Conservation (phyloP, 2,888 invertebrate species). For the Cactoblastis cactorum region DNA sequence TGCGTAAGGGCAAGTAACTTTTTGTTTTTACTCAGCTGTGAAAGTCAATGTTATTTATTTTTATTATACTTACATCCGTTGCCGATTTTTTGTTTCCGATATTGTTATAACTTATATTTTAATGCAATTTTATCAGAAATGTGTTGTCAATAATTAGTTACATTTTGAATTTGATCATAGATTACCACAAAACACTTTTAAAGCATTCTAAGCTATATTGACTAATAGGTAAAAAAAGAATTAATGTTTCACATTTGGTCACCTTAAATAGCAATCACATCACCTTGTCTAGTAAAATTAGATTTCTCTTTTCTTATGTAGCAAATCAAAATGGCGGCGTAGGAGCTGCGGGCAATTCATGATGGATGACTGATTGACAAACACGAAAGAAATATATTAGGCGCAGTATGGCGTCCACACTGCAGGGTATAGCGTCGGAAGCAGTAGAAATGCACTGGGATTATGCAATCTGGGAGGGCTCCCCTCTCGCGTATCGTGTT, state of each 20-base stretch:
- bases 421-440: constrained; percentile 53
- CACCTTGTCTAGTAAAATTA: not conserved
- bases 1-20: constrained; percentile 6
- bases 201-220: no score
- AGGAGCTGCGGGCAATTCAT: constrained; percentile 27
- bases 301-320: not conserved
- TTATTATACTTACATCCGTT: not conserved
- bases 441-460: constrained; percentile 71
- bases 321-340: constrained; percentile 7
- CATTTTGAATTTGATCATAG: no score
- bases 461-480: constrained; percentile 53
- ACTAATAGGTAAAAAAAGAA: no score
- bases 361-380: constrained; percentile 41
- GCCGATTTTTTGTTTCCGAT: not conserved
- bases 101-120: not conserved
- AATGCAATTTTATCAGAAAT: not conserved
- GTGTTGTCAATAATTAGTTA: no score
- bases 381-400: constrained; percentile 58
- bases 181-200: no score
- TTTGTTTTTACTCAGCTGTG: constrained; percentile 2
- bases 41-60: constrained; percentile 9
- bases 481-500: constrained; percentile 63
- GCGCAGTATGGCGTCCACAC: constrained; percentile 43
- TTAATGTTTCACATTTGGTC: no score
- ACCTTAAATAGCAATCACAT: not conserved